These are phyloP conservation scores for Cerastis rubricosa DNA, from an alignment of 2,888 invertebrate species.

Conservation along the genomic window DNA sequence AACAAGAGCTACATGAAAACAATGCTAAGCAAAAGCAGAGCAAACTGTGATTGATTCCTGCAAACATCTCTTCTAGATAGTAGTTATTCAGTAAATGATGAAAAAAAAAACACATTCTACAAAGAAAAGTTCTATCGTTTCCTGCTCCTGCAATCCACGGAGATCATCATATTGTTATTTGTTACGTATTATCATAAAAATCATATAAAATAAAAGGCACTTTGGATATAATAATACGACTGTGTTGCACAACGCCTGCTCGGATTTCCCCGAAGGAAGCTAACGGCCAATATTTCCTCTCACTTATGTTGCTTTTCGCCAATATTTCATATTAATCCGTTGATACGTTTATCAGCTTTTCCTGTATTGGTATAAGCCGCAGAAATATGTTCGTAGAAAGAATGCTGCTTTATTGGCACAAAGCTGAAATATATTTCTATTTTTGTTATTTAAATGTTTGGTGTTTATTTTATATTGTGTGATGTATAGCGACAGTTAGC, in stretches of 20 bases:
- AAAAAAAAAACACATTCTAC: no score
- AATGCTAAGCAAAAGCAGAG: background rate
- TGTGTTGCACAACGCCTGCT: conserved; percentile 61
- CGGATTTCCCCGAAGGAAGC: conserved; percentile 65
- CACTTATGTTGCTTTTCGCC: conserved; percentile 72
- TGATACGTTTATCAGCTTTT: conserved; percentile 73
- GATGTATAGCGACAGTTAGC: background rate
- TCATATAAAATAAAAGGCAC: conserved; percentile 32
- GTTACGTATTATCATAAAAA: conserved; percentile 24
- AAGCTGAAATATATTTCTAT: conserved; percentile 6
- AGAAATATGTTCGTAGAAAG: conserved; percentile 54
- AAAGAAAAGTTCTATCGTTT: background rate
- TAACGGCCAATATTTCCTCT: conserved; percentile 71
- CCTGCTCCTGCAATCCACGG: background rate
- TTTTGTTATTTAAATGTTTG: conserved; percentile 18
- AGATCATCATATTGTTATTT: background rate
- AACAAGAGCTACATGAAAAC: background rate
- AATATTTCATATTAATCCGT: conserved; percentile 79
- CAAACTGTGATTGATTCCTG: background rate
- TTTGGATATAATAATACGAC: conserved; percentile 53
- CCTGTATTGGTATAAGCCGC: conserved; percentile 65
- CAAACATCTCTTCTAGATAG: background rate
- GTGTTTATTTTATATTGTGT: conserved; percentile 12
- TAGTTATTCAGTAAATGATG: no score
- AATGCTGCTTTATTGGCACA: conserved; percentile 48